Evolutionary conservation across 1,140 invertebrate species (phyloP), one percentile per base, ranked within the genome.

Genomic region (Atta texana): DNA sequence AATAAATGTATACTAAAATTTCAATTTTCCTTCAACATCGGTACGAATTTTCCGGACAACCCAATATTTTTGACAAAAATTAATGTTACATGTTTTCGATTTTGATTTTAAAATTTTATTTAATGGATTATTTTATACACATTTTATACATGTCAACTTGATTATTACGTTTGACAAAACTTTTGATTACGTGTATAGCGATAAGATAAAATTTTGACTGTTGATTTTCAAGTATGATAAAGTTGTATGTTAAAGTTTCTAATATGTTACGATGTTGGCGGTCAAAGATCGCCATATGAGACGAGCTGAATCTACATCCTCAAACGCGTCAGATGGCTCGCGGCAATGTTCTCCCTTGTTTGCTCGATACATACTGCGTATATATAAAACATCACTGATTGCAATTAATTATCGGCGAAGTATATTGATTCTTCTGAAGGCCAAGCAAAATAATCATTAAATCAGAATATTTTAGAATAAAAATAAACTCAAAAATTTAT

Each of bases 401-500:
- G 39, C 63, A 34, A 59, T 74, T 74, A 74, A 74, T 82, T 49
- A 82, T 49, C 80, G 21, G 7, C 39, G 18, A 49, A 59, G 28
- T 53, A 18, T 57, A 72, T 82, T 24, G 24, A 51, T 61, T 51
- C 21, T 59, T 31, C 16, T n/a, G 8, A 57, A 71, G 51, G 34
- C 16, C 78, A 81, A 55, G 28, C 34, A 10, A 57, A 57, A 57
- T 16, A 21, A 57, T 31, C 39, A 44, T 44, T 44, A 57, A 24
- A 57, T 71, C 31, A 18, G n/a, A 14, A 69, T 28, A 39, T 80
- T 69, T 63, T 16, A 18, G 31, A 3, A 5, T 10, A 1, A 14
- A 16, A 39, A 68, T 68, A 55, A 57, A 24, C n/a, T 53, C 51
- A 5, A 74, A 39, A 12, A 2, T n/a, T 6, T 2, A 69, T 59